Conservation (phyloP, 2,797 vertebrate species). For the Hydrolagus colliei region DNA sequence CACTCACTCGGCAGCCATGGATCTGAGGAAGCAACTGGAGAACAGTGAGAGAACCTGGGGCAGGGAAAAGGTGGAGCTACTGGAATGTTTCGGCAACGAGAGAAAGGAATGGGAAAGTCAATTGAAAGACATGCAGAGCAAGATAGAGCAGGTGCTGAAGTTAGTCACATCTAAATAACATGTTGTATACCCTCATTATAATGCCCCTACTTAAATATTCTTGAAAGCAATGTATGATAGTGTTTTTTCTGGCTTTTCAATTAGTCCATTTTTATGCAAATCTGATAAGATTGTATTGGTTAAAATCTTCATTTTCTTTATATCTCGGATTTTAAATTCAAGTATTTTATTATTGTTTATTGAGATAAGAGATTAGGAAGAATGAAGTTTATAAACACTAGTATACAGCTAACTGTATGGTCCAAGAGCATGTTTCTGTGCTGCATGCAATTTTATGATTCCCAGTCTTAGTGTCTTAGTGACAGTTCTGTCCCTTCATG, state of each 20-base stretch:
- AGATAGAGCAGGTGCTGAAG: constrained; percentile 83
- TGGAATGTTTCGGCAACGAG: constrained; percentile 86
- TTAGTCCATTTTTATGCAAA: background rate
- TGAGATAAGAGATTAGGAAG: too few species aligned
- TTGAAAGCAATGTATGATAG: background rate
- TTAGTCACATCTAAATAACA: background rate
- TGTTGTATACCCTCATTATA: background rate
- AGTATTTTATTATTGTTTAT: too few species aligned
- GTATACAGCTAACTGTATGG: too few species aligned
- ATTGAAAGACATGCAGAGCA: constrained; percentile 88
- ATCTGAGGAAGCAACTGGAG: constrained; percentile 72
- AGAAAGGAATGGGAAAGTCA: constrained; percentile 93
- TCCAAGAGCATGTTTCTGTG: too few species aligned
- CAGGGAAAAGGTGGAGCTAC: constrained; percentile 80
- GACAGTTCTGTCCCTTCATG: too few species aligned
- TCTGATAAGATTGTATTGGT: background rate
- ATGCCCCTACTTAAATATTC: background rate
- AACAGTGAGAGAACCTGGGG: constrained; percentile 75
- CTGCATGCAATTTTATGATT: too few species aligned
- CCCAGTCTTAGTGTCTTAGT: too few species aligned
- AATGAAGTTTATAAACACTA: too few species aligned
- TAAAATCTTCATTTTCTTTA: background rate
- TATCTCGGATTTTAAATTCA: too few species aligned
- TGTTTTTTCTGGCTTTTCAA: background rate
- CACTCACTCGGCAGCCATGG: constrained; percentile 71